A percentile compares a stretch with the other conserved stretches of the same genome.
Evolutionary conservation across 2,888 invertebrate genomes (phyloP).

Genomic region (Esperia sulphurella): DNA sequence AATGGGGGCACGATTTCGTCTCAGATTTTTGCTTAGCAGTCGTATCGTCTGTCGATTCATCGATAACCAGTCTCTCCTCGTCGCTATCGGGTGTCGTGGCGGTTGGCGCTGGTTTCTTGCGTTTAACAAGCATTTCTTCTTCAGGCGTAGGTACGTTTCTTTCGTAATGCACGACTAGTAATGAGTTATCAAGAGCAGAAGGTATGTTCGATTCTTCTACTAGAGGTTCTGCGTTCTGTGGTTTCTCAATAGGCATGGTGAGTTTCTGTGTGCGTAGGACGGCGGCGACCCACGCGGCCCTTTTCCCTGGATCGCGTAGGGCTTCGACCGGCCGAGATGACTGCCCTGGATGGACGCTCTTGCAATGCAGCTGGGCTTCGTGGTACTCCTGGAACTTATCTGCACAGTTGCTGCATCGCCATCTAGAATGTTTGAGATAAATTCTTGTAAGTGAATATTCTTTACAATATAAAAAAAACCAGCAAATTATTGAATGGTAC

Average conservation of each 20-base stretch:
- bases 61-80: slow-evolving; percentile 43
- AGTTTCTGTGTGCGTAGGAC: slow-evolving; percentile 41
- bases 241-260: slow-evolving; percentile 17
- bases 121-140: slow-evolving; percentile 10
- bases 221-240: neutral
- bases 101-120: slow-evolving; percentile 11
- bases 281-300: slow-evolving; percentile 47
- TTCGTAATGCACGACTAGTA: slow-evolving; percentile 59
- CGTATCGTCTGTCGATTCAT: slow-evolving; percentile 24
- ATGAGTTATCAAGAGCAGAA: slow-evolving; percentile 40
- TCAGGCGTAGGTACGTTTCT: slow-evolving; percentile 46
- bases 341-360: slow-evolving; percentile 33
- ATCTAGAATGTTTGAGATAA: slow-evolving; percentile 42
- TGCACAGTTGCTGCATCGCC: slow-evolving; percentile 57
- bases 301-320: slow-evolving; percentile 34
- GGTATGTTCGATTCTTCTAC: neutral
- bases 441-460: too few relatives aligned
- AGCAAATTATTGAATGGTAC: too few relatives aligned
- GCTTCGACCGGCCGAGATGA: slow-evolving; percentile 46
- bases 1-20: slow-evolving; percentile 40
- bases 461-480: too few relatives aligned
- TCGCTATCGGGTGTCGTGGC: slow-evolving; percentile 41
- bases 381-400: slow-evolving; percentile 55
- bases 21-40: slow-evolving; percentile 14
- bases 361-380: slow-evolving; percentile 64